Evolutionary conservation across 2,113 vertebrate genomes (phyloP), one percentile per base, ranked within the genome.

Genomic region (Octodon degus): DNA sequence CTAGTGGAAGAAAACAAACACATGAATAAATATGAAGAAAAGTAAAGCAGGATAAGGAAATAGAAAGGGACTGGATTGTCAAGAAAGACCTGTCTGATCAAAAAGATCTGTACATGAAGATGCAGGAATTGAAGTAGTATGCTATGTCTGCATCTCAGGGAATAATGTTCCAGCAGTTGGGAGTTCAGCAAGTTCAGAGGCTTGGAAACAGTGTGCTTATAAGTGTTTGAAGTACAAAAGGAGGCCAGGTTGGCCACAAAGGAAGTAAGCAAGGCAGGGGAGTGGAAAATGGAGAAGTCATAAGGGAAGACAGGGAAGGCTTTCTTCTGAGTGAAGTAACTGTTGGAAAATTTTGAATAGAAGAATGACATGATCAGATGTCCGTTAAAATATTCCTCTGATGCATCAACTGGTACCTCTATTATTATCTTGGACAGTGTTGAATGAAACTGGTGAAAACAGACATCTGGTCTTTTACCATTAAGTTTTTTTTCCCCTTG

Each of bases 1-100:
- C 60, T 86, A 91, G 34, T 95, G 67, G 32, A 96, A 67, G 40
- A 91, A 95, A 93, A 72, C 30, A 60, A 74, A 53, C 95, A 86
- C 84, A 68, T 94, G 43, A 94, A 60, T 86, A 90, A n/a, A 58
- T 74, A 65, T 60, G 83, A 74, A 91, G 77, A 80, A 84, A 96
- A 90, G 80, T 79, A 88, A 80, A 94, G 53, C 25, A 53, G 47
- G 63, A 12, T 67, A 85, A 84, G 63, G 62, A 70, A 67, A 67
- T 83, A 94, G 81, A 43, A 74, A 77, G 65, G 50, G 22, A 40
- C 55, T 58, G 34, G 7, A 19, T 70, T 70, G 55, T 87, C 76
- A 84, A 47, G 76, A 65, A 94, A 96, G 76, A 19, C 19, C 30
- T 90, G 62, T 81, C 47, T 83, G 68, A 94, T 86, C 76, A 94